A percentile compares a stretch with the other conserved stretches of the same genome.
Conservation (phyloP, 2,113 vertebrate genomes). For the Forbesichthys papilliferus region DNA sequence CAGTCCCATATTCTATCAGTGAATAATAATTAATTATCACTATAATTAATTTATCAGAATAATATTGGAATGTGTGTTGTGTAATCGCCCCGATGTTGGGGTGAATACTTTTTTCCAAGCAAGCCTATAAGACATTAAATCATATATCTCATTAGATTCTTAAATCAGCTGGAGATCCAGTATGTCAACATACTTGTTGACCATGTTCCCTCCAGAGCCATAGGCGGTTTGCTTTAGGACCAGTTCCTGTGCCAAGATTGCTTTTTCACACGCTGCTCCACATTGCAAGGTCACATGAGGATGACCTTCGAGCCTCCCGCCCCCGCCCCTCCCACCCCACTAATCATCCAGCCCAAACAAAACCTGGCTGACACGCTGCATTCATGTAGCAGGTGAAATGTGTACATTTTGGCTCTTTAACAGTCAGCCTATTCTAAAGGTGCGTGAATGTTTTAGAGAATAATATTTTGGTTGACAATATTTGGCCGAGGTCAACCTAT, state of each 20-base stretch:
- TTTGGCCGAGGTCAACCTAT: background rate
- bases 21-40: too few species aligned
- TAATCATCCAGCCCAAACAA: slow-evolving; percentile 30
- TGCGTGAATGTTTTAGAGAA: background rate
- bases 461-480: background rate
- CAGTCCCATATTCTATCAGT: too few species aligned
- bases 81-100: too few species aligned
- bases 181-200: slow-evolving; percentile 65
- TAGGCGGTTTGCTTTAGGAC: slow-evolving; percentile 30
- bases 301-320: slow-evolving; percentile 30
- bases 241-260: slow-evolving; percentile 46
- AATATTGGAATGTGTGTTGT: too few species aligned
- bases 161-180: slow-evolving; percentile 31
- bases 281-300: slow-evolving; percentile 45
- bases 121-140: background rate
- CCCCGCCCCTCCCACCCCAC: background rate
- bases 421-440: background rate
- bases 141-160: slow-evolving; percentile 10
- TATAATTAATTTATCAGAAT: too few species aligned
- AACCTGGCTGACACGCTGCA: slow-evolving; percentile 23
- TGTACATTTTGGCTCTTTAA: background rate
- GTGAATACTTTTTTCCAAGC: too few species aligned
- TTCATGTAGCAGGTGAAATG: slow-evolving; percentile 47
- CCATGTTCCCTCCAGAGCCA: slow-evolving; percentile 35
- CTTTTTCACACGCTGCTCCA: slow-evolving; percentile 59